Evolutionary conservation across 2,113 vertebrate genomes (phyloP).

Genomic region (Sarotherodon lohbergeri): DNA sequence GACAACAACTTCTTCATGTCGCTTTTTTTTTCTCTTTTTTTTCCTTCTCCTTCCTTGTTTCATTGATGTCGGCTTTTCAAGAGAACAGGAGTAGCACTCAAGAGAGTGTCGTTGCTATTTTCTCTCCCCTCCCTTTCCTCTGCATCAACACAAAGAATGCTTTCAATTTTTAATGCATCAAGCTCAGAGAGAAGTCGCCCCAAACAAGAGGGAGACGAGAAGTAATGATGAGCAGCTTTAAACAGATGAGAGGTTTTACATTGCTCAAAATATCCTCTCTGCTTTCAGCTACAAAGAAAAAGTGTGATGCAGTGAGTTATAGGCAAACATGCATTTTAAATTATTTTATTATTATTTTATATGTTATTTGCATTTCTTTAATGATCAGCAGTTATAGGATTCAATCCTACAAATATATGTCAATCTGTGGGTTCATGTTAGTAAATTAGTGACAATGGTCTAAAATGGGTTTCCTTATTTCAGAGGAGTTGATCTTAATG

Average conservation of each 20-base stretch:
- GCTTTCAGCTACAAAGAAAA: background rate
- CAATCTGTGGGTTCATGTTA: background rate
- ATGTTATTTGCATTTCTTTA: background rate
- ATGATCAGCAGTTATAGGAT: background rate
- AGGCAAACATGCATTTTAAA: background rate
- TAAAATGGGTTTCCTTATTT: background rate
- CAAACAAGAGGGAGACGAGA: slow-evolving; percentile 33
- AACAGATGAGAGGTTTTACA: slow-evolving; percentile 30
- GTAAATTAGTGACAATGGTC: background rate
- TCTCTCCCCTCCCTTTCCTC: background rate
- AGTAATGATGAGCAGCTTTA: slow-evolving; percentile 33
- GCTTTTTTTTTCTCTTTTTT: background rate
- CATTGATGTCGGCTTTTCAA: slow-evolving; percentile 51
- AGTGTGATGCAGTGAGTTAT: background rate
- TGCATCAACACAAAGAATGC: slow-evolving; percentile 39
- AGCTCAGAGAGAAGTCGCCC: slow-evolving; percentile 34
- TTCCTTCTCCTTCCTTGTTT: background rate
- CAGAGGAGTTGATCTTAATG: background rate
- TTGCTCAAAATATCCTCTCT: slow-evolving; percentile 25
- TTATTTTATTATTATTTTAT: background rate
- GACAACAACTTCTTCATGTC: slow-evolving; percentile 51
- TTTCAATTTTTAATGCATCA: slow-evolving; percentile 57
- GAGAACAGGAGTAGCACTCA: slow-evolving; percentile 41
- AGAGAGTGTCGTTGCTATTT: slow-evolving; percentile 2
- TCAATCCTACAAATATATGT: background rate